Percentiles rank a stretch among this genome's conserved stretches.
Evolutionary conservation across 2,113 vertebrate genomes (phyloP).

Genomic region (Eolophus roseicapilla): DNA sequence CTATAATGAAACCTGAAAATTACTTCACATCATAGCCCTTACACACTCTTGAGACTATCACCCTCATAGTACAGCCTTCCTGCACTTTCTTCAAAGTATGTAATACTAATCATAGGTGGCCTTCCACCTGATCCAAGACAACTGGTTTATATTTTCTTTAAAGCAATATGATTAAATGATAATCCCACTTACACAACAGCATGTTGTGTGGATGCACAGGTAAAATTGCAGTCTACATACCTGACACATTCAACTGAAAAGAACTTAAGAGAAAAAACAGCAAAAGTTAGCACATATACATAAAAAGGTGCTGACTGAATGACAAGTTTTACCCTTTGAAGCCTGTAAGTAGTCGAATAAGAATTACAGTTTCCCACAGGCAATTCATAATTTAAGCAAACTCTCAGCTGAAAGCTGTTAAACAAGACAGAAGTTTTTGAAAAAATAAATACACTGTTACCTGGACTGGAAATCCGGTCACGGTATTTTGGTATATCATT

Average conservation of each 20-base stretch:
- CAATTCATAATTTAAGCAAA: background rate
- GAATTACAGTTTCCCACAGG: background rate
- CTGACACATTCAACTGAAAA: background rate
- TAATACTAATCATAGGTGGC: background rate
- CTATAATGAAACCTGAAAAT: background rate
- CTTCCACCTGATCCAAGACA: background rate
- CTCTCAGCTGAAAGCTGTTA: background rate
- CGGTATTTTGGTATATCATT: slow-evolving; percentile 87
- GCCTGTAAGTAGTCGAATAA: background rate
- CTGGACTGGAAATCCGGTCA: slow-evolving; percentile 91
- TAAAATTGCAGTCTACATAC: background rate
- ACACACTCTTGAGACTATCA: background rate
- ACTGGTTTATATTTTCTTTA: background rate
- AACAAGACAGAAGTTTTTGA: background rate
- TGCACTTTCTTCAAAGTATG: background rate
- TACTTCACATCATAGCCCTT: background rate
- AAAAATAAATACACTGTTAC: slow-evolving; percentile 71
- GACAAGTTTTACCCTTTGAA: background rate
- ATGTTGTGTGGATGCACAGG: background rate
- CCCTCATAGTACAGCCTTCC: background rate
- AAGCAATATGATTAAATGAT: background rate
- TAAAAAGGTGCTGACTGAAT: background rate
- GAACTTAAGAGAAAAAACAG: background rate
- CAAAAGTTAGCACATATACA: background rate
- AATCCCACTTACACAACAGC: background rate